Percentiles rank a stretch among this genome's conserved stretches.
These are phyloP conservation scores for Sinonovacula constricta DNA, from an alignment of 1,140 invertebrate species.

Conservation along the genomic window DNA sequence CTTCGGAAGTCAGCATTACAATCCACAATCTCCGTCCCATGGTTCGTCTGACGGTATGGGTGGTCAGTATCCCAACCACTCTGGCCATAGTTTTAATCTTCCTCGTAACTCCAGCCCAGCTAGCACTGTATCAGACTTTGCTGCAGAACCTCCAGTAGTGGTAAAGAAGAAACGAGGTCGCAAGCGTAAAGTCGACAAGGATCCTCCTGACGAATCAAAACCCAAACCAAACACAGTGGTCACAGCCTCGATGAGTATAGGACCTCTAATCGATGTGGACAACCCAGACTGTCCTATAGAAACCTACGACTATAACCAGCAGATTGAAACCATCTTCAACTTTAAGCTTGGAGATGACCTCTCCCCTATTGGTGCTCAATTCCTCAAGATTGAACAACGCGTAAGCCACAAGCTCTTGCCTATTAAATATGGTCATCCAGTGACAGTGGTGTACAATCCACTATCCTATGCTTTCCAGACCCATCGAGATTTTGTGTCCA, in stretches of 20 bases:
- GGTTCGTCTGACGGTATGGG: slow-evolving; percentile 27
- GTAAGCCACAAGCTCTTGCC: slow-evolving; percentile 60
- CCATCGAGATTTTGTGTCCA: slow-evolving; percentile 85
- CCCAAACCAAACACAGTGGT: slow-evolving; percentile 44
- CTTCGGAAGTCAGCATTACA: slow-evolving; percentile 46
- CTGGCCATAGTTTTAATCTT: slow-evolving; percentile 24
- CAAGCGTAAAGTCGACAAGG: slow-evolving; percentile 47
- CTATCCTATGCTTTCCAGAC: slow-evolving; percentile 88
- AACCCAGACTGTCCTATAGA: slow-evolving; percentile 49
- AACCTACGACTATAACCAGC: slow-evolving; percentile 47
- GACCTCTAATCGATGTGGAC: slow-evolving; percentile 43
- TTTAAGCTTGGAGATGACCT: slow-evolving; percentile 41
- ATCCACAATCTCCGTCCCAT: slow-evolving; percentile 25
- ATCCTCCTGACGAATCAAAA: slow-evolving; percentile 47
- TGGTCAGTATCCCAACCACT: slow-evolving; percentile 26
- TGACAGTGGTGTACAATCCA: slow-evolving; percentile 89
- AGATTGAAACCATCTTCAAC: slow-evolving; percentile 50
- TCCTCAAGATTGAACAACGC: slow-evolving; percentile 58
- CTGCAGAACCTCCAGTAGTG: slow-evolving; percentile 31
- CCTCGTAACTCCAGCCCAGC: slow-evolving; percentile 45
- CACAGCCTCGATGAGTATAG: slow-evolving; percentile 34
- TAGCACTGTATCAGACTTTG: slow-evolving; percentile 44
- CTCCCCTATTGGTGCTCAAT: slow-evolving; percentile 38
- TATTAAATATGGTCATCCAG: slow-evolving; percentile 75
- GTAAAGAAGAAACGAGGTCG: slow-evolving; percentile 42